Evolutionary conservation across 2,113 vertebrate genomes (phyloP).

Genomic region (Gymnocephalus cernua): DNA sequence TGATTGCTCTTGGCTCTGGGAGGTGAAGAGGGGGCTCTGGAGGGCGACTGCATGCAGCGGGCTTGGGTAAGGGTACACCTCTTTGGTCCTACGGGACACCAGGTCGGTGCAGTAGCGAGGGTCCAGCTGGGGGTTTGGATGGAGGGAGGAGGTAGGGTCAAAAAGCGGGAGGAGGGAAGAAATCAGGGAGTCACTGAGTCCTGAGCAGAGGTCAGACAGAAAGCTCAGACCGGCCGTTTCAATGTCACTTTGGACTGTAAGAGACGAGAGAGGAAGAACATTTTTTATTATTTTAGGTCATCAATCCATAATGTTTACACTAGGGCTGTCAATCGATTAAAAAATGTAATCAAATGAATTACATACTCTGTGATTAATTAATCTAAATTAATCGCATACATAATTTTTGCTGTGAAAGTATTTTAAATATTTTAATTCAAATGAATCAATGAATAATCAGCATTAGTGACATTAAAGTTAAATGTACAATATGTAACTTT

Average conservation of each 20-base stretch:
- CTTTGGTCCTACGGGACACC: conserved; percentile 85
- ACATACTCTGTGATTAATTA: too few relatives aligned
- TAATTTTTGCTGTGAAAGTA: too few relatives aligned
- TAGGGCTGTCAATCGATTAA: too few relatives aligned
- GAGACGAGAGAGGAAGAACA: conserved; percentile 12
- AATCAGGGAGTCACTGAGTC: conserved; percentile 67
- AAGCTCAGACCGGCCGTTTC: conserved; percentile 79
- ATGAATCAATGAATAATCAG: too few relatives aligned
- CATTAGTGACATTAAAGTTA: too few relatives aligned
- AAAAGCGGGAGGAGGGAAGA: conserved; percentile 69
- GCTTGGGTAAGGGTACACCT: conserved; percentile 88
- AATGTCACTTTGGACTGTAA: conserved; percentile 74
- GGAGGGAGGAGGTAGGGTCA: conserved; percentile 33
- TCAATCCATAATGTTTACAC: background rate
- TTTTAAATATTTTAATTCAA: too few relatives aligned
- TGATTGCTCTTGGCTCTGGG: conserved; percentile 67
- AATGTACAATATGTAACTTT: too few relatives aligned
- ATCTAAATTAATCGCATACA: too few relatives aligned
- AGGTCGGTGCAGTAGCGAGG: conserved; percentile 84
- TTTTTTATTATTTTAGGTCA: background rate
- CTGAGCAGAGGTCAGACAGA: conserved; percentile 82
- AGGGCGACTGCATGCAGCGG: conserved; percentile 88
- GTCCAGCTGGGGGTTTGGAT: conserved; percentile 78
- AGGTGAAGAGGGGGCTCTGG: conserved; percentile 88
- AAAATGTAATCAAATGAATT: too few relatives aligned